Base-by-base conservation (phyloP, 2,888 invertebrate genomes). In the Halocaridina rubra region DNA sequence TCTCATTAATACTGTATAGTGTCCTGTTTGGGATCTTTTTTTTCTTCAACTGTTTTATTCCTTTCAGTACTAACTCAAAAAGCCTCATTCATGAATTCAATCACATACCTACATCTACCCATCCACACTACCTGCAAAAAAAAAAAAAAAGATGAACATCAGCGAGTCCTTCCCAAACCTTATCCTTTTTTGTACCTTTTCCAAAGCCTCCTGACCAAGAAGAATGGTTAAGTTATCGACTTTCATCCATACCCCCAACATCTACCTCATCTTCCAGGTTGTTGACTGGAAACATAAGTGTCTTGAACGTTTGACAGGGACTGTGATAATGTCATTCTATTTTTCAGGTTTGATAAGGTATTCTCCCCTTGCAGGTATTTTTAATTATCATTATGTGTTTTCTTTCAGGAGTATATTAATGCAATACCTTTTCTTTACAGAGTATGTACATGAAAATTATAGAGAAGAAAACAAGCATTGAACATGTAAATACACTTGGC, bases 401-500 rank as follows among this genome's bases (percentile, higher is more conserved):
- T 30, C 76, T 85, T 85, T 22, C 84, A 85, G 84, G 84, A 64
- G n/a, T 19, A 22, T 81, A 86, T 81, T 86, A 81, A 86, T 86
- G 78, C 77, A 64, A 69, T 78, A 64, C 77, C 72, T 82, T 81
- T 76, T 78, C 81, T 82, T 89, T 92, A 89, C 93, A 98, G 98
- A 96, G 94, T 91, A 94, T 98, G 91, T 95, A 98, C 92, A 97
- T 96, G 91, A 95, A 95, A 91, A 96, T 97, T 89, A 95, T 97
- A 90, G 98, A 98, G 92, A 94, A 97, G 86, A 86, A 86, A 80
- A 82, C 88, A 80, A 84, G 85, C 91, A 96, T 99, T 90, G 98
- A 99, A 92, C 95, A 96, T 91, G 96, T 98, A 91, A 98, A 98
- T 93, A 93, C 96, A 89, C 96, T 96, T 90, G 98, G 98, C 90